These are phyloP conservation scores for Thereva unica DNA, from an alignment of 2,888 invertebrate species.

Conservation along the genomic window DNA sequence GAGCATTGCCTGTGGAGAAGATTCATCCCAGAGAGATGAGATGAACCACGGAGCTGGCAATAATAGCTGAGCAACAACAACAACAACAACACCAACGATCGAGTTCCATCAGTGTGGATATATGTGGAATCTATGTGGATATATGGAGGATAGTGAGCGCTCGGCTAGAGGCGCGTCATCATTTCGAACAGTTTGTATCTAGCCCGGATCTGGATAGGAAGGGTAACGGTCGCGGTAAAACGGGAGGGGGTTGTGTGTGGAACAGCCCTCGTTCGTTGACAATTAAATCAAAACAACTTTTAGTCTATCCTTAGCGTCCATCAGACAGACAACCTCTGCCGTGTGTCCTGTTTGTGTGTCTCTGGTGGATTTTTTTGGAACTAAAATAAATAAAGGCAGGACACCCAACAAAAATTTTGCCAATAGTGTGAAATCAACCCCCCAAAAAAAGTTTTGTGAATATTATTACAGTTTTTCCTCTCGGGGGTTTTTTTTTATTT, in stretches of 20 bases:
- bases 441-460: no score
- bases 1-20: neutral
- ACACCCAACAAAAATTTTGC: no score
- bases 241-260: conserved; percentile 37
- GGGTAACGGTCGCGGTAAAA: neutral
- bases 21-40: conserved; percentile 21
- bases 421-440: no score
- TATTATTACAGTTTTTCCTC: neutral
- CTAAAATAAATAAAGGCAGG: no score
- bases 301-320: conserved; percentile 37
- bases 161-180: neutral
- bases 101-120: conserved; percentile 13
- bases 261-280: conserved; percentile 54
- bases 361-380: conserved; percentile 22
- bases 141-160: conserved; percentile 16
- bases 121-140: conserved; percentile 18
- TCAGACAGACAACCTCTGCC: conserved; percentile 30
- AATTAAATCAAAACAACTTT: conserved; percentile 50
- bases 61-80: conserved; percentile 26
- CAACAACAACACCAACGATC: conserved; percentile 28
- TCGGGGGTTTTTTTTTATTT: no score
- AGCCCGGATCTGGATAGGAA: neutral
- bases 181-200: neutral
- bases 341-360: conserved; percentile 3
- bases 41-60: conserved; percentile 31